phyloP scores from a whole-genome alignment of 2,888 invertebrate species.

The Epinotia ramella region DNA sequence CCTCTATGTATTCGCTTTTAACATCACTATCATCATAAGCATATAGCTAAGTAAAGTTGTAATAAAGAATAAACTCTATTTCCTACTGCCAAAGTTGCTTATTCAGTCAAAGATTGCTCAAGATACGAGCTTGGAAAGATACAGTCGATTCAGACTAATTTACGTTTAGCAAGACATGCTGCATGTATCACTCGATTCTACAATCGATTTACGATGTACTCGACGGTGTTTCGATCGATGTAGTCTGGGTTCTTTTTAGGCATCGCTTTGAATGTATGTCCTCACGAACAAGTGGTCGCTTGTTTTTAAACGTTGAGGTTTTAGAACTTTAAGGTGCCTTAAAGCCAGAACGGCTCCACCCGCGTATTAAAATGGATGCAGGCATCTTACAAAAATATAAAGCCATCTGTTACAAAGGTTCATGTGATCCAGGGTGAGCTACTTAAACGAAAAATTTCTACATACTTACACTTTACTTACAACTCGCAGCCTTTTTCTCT shows the following conservation, averaged over 20 bases:
- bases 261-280: constrained; percentile 5
- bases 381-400: too few species aligned
- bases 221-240: constrained; percentile 31
- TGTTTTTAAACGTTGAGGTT: neutral
- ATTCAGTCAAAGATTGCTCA: neutral
- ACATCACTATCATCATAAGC: neutral
- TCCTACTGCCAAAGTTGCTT: neutral
- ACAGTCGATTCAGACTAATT: constrained; percentile 24
- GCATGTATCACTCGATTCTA: constrained; percentile 36
- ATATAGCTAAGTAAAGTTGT: neutral
- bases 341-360: too few species aligned
- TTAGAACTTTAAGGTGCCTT: neutral
- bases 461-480: too few species aligned
- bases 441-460: too few species aligned
- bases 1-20: constrained; percentile 27
- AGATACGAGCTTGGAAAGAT: constrained; percentile 3
- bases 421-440: too few species aligned
- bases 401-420: too few species aligned
- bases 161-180: constrained; percentile 26
- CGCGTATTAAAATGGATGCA: too few species aligned
- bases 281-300: neutral
- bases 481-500: too few species aligned
- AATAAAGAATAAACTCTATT: neutral
- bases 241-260: constrained; percentile 20
- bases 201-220: constrained; percentile 40